Conservation (phyloP, 2,113 vertebrate species). For the Aspiorhynchus laticeps region DNA sequence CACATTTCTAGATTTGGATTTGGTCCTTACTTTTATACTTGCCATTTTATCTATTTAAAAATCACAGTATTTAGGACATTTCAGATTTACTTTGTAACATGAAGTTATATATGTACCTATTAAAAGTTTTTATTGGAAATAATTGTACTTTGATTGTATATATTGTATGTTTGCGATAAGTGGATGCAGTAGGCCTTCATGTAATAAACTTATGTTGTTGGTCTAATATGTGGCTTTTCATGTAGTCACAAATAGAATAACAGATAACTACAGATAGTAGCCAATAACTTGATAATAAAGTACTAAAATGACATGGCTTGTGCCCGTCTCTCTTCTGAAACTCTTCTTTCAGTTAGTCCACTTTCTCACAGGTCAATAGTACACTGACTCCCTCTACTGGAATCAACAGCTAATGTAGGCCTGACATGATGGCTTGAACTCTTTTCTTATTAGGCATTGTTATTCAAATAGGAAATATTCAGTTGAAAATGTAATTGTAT, state of each 20-base stretch:
- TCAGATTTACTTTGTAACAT: slow-evolving; percentile 82
- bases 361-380: background rate
- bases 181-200: slow-evolving; percentile 68
- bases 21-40: slow-evolving; percentile 87
- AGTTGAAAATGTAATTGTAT: background rate
- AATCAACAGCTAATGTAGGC: no score
- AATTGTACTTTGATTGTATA: slow-evolving; percentile 76
- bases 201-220: slow-evolving; percentile 49
- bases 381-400: slow-evolving; percentile 51
- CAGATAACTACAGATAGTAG: background rate
- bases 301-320: slow-evolving; percentile 43
- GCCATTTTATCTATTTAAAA: slow-evolving; percentile 87
- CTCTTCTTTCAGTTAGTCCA: background rate
- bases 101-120: slow-evolving; percentile 83
- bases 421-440: background rate
- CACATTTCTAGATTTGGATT: slow-evolving; percentile 70
- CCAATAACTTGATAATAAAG: slow-evolving; percentile 49
- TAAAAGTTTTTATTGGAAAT: slow-evolving; percentile 81
- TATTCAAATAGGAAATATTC: background rate
- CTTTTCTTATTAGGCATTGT: background rate
- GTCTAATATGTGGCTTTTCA: slow-evolving; percentile 77
- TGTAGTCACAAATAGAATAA: slow-evolving; percentile 37
- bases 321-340: background rate
- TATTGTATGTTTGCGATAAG: slow-evolving; percentile 69
- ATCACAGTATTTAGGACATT: slow-evolving; percentile 89